phyloP scores from a whole-genome alignment of 2,113 vertebrate genomes.

The Silurus meridionalis region DNA sequence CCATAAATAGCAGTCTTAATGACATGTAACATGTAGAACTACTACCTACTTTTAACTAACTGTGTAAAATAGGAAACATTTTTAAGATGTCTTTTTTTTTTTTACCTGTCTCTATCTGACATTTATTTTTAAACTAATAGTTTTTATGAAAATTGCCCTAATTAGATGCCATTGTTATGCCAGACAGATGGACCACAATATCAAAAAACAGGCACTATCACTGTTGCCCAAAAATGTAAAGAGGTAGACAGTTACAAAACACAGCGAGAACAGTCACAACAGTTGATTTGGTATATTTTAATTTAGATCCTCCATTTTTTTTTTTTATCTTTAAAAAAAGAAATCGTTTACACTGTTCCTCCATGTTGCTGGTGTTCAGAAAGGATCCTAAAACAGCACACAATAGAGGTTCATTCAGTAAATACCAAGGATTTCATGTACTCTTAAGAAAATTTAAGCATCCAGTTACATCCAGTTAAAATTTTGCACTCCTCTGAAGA shows the following conservation, averaged over 20 bases:
- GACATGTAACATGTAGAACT: neutral
- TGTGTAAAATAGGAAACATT: neutral
- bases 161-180: neutral
- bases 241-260: constrained; percentile 34
- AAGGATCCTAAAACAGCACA: neutral
- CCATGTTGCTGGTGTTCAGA: neutral
- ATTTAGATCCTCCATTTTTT: neutral
- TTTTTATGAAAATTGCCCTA: neutral
- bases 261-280: neutral
- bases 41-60: neutral
- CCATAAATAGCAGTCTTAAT: neutral
- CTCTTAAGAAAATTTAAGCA: neutral
- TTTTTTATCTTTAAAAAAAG: neutral
- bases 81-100: neutral
- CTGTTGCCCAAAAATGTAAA: constrained; percentile 17
- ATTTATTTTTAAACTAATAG: neutral
- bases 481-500: neutral
- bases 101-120: neutral
- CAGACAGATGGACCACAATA: neutral
- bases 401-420: neutral
- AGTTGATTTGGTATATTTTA: neutral
- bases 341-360: neutral
- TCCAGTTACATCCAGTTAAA: neutral
- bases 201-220: neutral
- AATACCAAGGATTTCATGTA: neutral